Evolutionary conservation across 2,113 vertebrate species (phyloP).

Genomic region (Anguilla japonica): DNA sequence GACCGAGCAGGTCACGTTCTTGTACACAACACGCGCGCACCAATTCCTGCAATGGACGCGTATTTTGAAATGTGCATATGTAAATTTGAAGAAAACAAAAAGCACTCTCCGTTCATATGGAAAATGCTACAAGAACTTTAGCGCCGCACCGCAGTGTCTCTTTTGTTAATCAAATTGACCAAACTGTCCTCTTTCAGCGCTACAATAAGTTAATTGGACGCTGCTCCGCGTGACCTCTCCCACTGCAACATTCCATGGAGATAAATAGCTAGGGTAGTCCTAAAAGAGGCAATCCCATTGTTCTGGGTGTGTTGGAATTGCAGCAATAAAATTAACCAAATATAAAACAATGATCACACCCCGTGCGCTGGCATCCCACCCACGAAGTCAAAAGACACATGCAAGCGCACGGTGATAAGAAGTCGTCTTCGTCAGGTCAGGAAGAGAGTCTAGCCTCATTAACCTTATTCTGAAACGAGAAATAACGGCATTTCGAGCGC

Average conservation of each 20-base stretch:
- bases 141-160: neutral
- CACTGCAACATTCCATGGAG: neutral
- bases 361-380: neutral
- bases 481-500: neutral
- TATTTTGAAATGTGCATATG: neutral
- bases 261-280: neutral
- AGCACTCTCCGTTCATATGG: neutral
- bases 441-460: no score
- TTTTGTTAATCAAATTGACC: conserved; percentile 16
- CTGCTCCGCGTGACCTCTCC: neutral
- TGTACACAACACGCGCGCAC: conserved; percentile 93
- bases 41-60: conserved; percentile 79
- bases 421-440: no score
- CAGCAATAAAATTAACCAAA: neutral
- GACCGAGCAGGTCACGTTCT: conserved; percentile 92
- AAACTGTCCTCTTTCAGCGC: neutral
- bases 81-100: neutral
- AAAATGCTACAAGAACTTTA: neutral
- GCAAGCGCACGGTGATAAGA: neutral
- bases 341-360: neutral
- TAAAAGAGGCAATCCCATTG: neutral
- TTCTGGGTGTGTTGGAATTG: neutral
- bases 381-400: neutral
- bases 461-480: no score
- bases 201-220: neutral